A percentile compares a stretch with the other conserved stretches of the same genome.
These are phyloP conservation scores for Nasonia giraulti DNA, from an alignment of 1,140 invertebrate genomes.

Conservation along the genomic window DNA sequence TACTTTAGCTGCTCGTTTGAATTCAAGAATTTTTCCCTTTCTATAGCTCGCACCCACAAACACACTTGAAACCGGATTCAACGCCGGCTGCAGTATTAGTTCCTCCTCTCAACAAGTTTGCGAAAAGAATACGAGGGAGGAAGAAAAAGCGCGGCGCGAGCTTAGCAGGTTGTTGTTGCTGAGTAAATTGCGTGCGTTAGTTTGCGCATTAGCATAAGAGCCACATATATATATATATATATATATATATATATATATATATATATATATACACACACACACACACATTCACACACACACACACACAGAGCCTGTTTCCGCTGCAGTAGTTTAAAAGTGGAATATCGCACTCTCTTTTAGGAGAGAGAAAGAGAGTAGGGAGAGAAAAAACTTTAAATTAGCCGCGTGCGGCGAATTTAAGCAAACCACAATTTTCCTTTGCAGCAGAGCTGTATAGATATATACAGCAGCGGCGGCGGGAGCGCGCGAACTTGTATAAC, in stretches of 20 bases:
- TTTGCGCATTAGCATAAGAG: background rate
- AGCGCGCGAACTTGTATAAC: constrained; percentile 11
- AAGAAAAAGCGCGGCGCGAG: background rate
- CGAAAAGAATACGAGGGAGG: background rate
- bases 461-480: background rate
- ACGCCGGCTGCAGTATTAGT: background rate
- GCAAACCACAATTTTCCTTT: constrained; percentile 22
- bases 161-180: background rate
- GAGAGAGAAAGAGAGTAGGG: background rate
- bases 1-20: background rate
- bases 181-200: constrained; percentile 11
- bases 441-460: background rate
- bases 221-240: too few relatives aligned
- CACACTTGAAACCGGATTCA: background rate
- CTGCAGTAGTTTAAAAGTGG: constrained; percentile 14
- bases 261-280: too few relatives aligned
- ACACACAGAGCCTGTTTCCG: background rate
- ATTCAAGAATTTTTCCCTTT: too few relatives aligned
- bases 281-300: too few relatives aligned
- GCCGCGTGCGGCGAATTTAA: constrained; percentile 27
- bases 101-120: background rate
- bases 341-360: constrained; percentile 3
- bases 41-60: too few relatives aligned
- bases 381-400: constrained; percentile 31
- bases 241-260: too few relatives aligned